A percentile compares a stretch with the other conserved stretches of the same genome.
Conservation (phyloP, 2,113 vertebrate species). For the Salvelinus sp. region DNA sequence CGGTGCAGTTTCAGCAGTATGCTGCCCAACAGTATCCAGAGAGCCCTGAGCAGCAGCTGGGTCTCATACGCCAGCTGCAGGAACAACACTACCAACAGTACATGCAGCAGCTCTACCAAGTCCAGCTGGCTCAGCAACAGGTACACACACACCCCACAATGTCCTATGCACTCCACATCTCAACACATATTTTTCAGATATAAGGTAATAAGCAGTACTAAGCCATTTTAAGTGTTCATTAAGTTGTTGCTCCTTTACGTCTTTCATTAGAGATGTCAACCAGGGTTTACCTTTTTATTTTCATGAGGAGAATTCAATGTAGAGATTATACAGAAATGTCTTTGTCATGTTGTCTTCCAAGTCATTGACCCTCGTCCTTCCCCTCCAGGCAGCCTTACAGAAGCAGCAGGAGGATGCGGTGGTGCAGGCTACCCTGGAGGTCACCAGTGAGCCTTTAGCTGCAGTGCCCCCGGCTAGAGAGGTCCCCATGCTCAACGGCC, state of each 20-base stretch:
- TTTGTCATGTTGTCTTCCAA: background rate
- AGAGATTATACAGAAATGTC: too few relatives aligned
- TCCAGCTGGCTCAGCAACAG: constrained; percentile 98
- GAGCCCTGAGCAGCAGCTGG: constrained; percentile 92
- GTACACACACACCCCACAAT: constrained; percentile 45
- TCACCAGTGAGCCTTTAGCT: constrained; percentile 55
- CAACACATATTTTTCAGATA: background rate
- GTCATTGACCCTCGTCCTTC: background rate
- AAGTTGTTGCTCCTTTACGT: background rate
- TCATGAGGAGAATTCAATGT: too few relatives aligned
- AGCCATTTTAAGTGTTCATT: too few relatives aligned
- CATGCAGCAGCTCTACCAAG: constrained; percentile 98
- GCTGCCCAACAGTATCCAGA: constrained; percentile 97
- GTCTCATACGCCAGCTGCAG: constrained; percentile 96
- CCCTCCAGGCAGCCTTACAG: constrained; percentile 86
- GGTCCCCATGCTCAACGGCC: constrained; percentile 82
- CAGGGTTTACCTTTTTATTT: too few relatives aligned
- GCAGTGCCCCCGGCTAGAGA: constrained; percentile 63
- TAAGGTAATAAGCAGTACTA: background rate
- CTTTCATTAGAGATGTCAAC: background rate
- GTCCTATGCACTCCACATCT: background rate
- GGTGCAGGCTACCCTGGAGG: constrained; percentile 69
- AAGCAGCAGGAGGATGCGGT: constrained; percentile 84
- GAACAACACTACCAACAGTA: constrained; percentile 99
- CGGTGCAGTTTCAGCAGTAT: constrained; percentile 98